A percentile compares a stretch with the other conserved stretches of the same genome.
phyloP scores from a whole-genome alignment of 2,113 vertebrate species.

The Butorides virescens region DNA sequence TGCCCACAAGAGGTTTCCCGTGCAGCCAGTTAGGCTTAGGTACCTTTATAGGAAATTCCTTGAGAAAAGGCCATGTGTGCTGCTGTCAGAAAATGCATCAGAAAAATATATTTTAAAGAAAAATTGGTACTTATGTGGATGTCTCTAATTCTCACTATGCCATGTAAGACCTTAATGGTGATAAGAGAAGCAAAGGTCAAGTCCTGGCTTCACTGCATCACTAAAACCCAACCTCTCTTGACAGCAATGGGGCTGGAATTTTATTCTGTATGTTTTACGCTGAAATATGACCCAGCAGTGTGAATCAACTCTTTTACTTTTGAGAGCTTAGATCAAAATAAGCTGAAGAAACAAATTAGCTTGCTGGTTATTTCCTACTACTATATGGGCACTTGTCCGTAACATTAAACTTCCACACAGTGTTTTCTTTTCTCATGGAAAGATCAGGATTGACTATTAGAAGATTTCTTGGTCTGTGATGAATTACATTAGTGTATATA shows the following conservation, averaged over 20 bases:
- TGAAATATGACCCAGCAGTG: background rate
- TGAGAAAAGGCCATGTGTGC: background rate
- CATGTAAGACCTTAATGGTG: background rate
- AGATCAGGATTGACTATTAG: background rate
- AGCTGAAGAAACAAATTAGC: background rate
- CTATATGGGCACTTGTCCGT: background rate
- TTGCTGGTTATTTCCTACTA: background rate
- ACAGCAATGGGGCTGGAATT: background rate
- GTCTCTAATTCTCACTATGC: background rate
- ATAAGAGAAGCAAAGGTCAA: background rate
- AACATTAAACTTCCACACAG: background rate
- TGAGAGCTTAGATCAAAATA: background rate
- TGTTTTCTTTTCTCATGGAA: background rate
- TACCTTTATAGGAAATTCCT: background rate
- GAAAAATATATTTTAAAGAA: background rate
- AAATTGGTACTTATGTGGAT: background rate
- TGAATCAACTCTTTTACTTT: background rate
- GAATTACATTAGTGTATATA: background rate
- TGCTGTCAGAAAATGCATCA: background rate
- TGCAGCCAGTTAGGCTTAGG: background rate
- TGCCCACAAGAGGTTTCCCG: background rate
- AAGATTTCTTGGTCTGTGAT: background rate
- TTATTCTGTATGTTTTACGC: background rate
- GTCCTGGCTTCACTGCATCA: background rate
- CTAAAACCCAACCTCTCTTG: background rate